phyloP scores from a whole-genome alignment of 2,113 vertebrate genomes.

The Hemiprocne comata region DNA sequence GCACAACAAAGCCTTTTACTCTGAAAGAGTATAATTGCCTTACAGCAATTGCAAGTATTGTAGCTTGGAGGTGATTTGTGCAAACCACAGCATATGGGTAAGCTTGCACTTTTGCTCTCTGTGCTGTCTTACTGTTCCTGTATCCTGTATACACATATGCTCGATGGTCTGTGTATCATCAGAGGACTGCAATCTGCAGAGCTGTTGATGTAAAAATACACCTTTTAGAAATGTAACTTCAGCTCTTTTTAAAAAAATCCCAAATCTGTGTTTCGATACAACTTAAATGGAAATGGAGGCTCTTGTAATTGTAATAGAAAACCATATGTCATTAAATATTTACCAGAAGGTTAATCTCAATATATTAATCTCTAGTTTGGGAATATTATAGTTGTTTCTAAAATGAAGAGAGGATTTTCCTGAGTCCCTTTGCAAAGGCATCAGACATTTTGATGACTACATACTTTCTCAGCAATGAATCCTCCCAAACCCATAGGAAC shows the following conservation, averaged over 20 bases:
- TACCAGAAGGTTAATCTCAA: neutral
- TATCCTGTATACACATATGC: neutral
- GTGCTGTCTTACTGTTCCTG: neutral
- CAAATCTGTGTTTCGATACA: neutral
- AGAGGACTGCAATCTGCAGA: neutral
- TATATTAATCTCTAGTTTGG: slow-evolving; percentile 6
- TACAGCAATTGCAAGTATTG: neutral
- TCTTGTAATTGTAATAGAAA: slow-evolving; percentile 4
- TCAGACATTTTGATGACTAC: slow-evolving; percentile 19
- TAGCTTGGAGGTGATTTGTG: neutral
- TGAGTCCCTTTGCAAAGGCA: neutral
- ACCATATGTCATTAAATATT: neutral
- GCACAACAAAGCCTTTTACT: neutral
- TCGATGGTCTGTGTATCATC: neutral
- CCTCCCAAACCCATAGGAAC: slow-evolving; percentile 20
- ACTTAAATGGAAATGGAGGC: neutral
- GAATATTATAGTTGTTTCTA: slow-evolving; percentile 27
- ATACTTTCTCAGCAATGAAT: slow-evolving; percentile 22
- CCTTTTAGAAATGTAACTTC: neutral
- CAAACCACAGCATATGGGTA: neutral
- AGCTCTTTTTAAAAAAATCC: neutral
- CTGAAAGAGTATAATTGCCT: neutral
- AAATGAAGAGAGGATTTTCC: slow-evolving; percentile 8
- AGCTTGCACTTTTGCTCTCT: neutral
- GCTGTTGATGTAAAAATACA: neutral